Percentiles rank a stretch among this genome's conserved stretches.
Conservation (phyloP, 2,797 vertebrate genomes). For the Halcyon badia region DNA sequence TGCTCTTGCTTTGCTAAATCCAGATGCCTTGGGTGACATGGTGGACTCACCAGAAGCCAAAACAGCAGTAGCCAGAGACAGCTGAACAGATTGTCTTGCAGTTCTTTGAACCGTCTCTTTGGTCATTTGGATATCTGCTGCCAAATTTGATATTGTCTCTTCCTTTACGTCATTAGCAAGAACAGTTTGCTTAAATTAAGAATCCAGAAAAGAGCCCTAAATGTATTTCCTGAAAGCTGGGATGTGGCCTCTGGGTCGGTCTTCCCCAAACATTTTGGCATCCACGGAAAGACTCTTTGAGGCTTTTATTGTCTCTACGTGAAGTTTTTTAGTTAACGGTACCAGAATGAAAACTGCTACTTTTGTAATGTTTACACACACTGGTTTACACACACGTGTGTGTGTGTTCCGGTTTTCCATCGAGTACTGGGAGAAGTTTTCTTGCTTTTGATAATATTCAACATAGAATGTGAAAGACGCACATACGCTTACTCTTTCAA, state of each 20-base stretch:
- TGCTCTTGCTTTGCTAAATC: slow-evolving; percentile 28
- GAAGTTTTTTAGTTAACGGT: not conserved
- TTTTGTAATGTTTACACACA: not conserved
- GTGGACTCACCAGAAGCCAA: slow-evolving; percentile 14
- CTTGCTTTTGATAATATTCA: not conserved
- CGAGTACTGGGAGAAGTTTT: not conserved
- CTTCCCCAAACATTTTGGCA: not conserved
- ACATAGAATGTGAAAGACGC: not conserved
- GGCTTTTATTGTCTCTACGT: not conserved
- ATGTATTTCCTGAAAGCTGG: slow-evolving; percentile 16
- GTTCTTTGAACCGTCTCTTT: slow-evolving; percentile 31
- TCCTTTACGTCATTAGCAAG: slow-evolving; percentile 37
- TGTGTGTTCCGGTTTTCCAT: not conserved
- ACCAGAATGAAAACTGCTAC: not conserved
- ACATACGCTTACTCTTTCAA: not conserved
- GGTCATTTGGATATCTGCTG: slow-evolving; percentile 41
- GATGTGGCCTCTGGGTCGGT: not conserved
- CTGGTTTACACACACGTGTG: not conserved
- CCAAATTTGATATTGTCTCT: slow-evolving; percentile 23
- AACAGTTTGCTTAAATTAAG: slow-evolving; percentile 53
- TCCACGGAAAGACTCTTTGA: not conserved
- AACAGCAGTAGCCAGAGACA: slow-evolving; percentile 41
- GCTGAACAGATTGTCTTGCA: slow-evolving; percentile 5
- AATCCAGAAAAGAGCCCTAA: slow-evolving; percentile 22
- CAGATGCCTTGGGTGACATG: slow-evolving; percentile 68